Percentiles rank a stretch among this genome's conserved stretches.
Conservation (phyloP, 2,888 invertebrate species). For the Dascillus cervinus region DNA sequence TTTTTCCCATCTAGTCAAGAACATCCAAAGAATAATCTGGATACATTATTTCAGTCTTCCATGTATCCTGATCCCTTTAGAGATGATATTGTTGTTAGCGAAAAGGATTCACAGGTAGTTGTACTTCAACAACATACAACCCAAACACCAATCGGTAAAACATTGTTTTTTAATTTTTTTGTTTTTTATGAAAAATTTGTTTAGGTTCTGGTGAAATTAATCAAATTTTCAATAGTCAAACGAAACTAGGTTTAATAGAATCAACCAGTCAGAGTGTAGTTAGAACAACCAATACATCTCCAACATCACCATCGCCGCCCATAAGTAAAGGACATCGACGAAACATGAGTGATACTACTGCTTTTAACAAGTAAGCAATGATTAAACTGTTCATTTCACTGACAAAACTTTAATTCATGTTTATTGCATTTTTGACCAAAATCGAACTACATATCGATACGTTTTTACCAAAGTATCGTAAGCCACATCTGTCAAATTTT, state of each 20-base stretch:
- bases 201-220: slow-evolving; percentile 23
- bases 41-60: slow-evolving; percentile 57
- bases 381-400: too few relatives aligned
- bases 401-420: neutral
- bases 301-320: slow-evolving; percentile 36
- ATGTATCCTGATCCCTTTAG: slow-evolving; percentile 66
- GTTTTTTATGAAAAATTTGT: too few relatives aligned
- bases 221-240: slow-evolving; percentile 16
- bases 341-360: slow-evolving; percentile 78
- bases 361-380: slow-evolving; percentile 71
- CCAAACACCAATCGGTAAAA: slow-evolving; percentile 6
- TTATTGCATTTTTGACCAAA: neutral
- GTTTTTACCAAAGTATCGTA: too few relatives aligned
- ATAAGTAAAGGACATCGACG: slow-evolving; percentile 58
- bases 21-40: slow-evolving; percentile 42
- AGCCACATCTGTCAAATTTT: too few relatives aligned
- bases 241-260: slow-evolving; percentile 30
- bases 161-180: too few relatives aligned
- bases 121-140: slow-evolving; percentile 19
- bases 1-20: slow-evolving; percentile 16
- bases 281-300: slow-evolving; percentile 32
- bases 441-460: too few relatives aligned
- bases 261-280: slow-evolving; percentile 33
- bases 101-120: slow-evolving; percentile 25
- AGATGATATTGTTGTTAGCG: slow-evolving; percentile 46